phyloP scores from a whole-genome alignment of 2,888 invertebrate genomes.

The Lomographa bimaculata region DNA sequence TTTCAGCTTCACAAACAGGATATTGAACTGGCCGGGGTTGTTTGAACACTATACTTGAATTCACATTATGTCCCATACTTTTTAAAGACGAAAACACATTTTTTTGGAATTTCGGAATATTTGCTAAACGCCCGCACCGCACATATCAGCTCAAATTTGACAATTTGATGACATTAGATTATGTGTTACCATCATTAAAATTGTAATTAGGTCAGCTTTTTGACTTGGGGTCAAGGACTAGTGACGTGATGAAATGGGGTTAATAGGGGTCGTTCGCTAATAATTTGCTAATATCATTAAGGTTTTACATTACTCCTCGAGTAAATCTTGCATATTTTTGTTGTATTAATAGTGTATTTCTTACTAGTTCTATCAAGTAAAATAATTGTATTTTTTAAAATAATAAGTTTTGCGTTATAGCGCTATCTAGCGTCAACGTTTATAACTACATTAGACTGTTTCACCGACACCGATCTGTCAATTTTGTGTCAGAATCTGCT shows the following conservation, averaged over 20 bases:
- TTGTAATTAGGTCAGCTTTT: slow-evolving; percentile 27
- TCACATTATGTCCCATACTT: slow-evolving; percentile 4
- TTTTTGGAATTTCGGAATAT: slow-evolving; percentile 27
- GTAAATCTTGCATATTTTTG: no score
- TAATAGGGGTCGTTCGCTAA: slow-evolving; percentile 2
- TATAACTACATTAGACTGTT: slow-evolving; percentile 34
- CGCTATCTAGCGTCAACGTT: slow-evolving; percentile 42
- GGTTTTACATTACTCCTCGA: no score
- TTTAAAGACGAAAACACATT: slow-evolving; percentile 32
- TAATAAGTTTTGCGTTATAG: no score
- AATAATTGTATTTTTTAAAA: no score
- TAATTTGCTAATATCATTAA: no score
- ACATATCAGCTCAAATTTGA: slow-evolving; percentile 34
- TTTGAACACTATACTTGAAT: not conserved
- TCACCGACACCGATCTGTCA: slow-evolving; percentile 36
- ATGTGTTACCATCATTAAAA: slow-evolving; percentile 37
- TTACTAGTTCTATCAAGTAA: no score
- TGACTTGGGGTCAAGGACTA: slow-evolving; percentile 36
- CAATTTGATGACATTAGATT: slow-evolving; percentile 32
- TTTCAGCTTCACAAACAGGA: not conserved
- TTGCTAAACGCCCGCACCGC: slow-evolving; percentile 34
- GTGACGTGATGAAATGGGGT: not conserved
- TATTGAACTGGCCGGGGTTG: not conserved
- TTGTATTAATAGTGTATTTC: no score
- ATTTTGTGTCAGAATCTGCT: slow-evolving; percentile 36